These are phyloP conservation scores for Oscheius sp. DNA, from an alignment of 1,140 invertebrate species.

Conservation along the genomic window DNA sequence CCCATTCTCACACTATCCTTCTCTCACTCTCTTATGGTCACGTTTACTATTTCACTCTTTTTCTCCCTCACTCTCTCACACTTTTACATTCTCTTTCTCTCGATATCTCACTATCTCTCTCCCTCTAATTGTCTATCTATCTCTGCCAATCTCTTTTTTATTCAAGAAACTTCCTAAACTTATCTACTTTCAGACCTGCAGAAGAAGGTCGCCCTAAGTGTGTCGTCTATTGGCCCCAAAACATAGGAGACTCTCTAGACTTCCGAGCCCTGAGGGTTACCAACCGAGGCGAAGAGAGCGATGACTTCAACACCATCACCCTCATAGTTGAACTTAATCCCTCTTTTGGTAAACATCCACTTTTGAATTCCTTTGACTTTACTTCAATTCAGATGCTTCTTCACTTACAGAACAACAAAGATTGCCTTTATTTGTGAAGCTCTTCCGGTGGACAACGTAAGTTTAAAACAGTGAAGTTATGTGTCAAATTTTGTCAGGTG, in stretches of 20 bases:
- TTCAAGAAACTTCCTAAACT: too few relatives aligned
- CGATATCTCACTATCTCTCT: too few relatives aligned
- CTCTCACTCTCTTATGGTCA: too few relatives aligned
- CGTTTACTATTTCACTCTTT: too few relatives aligned
- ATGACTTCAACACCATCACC: conserved; percentile 29
- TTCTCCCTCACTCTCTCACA: too few relatives aligned
- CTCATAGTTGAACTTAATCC: conserved; percentile 29
- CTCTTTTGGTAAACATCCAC: neutral
- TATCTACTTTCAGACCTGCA: conserved; percentile 17
- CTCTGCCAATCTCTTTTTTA: neutral
- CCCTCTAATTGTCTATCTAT: neutral
- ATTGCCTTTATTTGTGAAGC: conserved; percentile 18
- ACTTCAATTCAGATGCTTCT: conserved; percentile 20
- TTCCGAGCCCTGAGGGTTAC: neutral
- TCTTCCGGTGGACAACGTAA: conserved; percentile 26
- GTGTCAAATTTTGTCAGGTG: too few relatives aligned
- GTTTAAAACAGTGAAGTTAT: too few relatives aligned
- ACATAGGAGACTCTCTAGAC: conserved; percentile 16
- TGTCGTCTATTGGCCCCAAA: conserved; percentile 25
- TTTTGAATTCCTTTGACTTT: too few relatives aligned
- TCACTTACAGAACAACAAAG: conserved; percentile 9
- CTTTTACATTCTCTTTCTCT: too few relatives aligned
- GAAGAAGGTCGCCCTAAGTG: conserved; percentile 32
- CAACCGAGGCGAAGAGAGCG: conserved; percentile 23
- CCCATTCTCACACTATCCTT: too few relatives aligned